phyloP scores from a whole-genome alignment of 1,140 invertebrate species.

The Mizuhopecten yessoensis region DNA sequence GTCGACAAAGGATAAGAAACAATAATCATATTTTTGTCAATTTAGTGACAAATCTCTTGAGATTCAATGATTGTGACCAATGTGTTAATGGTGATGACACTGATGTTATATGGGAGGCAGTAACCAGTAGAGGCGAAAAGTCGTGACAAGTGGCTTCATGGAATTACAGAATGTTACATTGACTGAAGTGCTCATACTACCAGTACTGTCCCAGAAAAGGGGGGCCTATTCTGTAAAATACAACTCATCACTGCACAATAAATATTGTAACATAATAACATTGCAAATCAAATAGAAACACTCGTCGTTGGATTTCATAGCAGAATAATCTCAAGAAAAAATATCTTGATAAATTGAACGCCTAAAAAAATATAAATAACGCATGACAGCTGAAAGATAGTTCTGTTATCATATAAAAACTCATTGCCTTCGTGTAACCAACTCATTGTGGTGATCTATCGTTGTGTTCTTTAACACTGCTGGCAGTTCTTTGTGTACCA shows the following conservation, averaged over 20 bases:
- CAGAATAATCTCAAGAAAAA: not conserved
- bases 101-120: not conserved
- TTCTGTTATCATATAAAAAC: not conserved
- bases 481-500: not conserved
- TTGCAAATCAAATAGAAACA: not conserved
- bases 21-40: too few relatives aligned
- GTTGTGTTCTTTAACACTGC: not conserved
- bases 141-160: not conserved
- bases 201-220: not conserved
- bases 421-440: not conserved
- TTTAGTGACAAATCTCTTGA: not conserved
- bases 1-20: too few relatives aligned
- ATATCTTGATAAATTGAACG: not conserved
- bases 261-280: not conserved
- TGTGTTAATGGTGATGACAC: not conserved
- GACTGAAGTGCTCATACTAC: not conserved
- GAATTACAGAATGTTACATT: not conserved
- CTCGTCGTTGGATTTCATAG: slow-evolving; percentile 2
- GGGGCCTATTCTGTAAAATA: not conserved
- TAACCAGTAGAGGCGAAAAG: not conserved
- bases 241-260: not conserved
- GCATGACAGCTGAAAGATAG: not conserved
- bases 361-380: not conserved
- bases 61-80: not conserved
- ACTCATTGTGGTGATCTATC: not conserved